These are phyloP conservation scores for Kryphioiulus occultus DNA, from an alignment of 2,888 invertebrate species.

Conservation along the genomic window DNA sequence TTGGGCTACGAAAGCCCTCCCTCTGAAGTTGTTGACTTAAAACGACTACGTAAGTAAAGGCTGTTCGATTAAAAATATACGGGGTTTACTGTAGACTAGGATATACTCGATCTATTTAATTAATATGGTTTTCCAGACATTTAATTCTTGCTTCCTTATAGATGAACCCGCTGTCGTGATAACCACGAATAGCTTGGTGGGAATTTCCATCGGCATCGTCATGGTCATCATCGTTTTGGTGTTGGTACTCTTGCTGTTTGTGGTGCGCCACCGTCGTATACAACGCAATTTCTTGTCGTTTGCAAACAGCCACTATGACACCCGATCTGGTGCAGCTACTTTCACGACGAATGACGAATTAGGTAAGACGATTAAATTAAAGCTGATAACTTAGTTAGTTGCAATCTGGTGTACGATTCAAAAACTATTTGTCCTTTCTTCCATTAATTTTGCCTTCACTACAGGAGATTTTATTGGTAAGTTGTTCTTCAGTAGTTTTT, in stretches of 20 bases:
- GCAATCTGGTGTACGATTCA: background rate
- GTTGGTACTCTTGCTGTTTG: conserved; percentile 70
- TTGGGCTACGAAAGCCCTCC: conserved; percentile 59
- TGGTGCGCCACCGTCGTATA: conserved; percentile 75
- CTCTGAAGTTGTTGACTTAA: conserved; percentile 57
- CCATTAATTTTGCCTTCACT: background rate
- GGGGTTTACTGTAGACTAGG: too few relatives aligned
- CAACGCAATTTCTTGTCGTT: conserved; percentile 81
- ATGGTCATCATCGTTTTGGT: conserved; percentile 68
- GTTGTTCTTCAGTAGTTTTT: background rate
- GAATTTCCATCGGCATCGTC: conserved; percentile 68
- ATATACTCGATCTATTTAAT: too few relatives aligned
- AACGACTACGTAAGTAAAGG: conserved; percentile 55
- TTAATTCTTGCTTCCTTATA: background rate
- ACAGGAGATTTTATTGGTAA: conserved; percentile 52
- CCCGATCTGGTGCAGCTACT: conserved; percentile 84
- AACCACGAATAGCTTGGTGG: conserved; percentile 60
- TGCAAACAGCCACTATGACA: conserved; percentile 85
- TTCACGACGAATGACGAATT: conserved; percentile 74
- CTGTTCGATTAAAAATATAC: background rate
- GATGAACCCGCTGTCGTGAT: conserved; percentile 54
- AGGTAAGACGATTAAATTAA: conserved; percentile 63
- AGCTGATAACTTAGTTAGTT: background rate
- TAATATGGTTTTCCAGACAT: too few relatives aligned
- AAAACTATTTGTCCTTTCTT: background rate